Conservation (phyloP, 1,140 invertebrate genomes). For the Diprion similis region DNA sequence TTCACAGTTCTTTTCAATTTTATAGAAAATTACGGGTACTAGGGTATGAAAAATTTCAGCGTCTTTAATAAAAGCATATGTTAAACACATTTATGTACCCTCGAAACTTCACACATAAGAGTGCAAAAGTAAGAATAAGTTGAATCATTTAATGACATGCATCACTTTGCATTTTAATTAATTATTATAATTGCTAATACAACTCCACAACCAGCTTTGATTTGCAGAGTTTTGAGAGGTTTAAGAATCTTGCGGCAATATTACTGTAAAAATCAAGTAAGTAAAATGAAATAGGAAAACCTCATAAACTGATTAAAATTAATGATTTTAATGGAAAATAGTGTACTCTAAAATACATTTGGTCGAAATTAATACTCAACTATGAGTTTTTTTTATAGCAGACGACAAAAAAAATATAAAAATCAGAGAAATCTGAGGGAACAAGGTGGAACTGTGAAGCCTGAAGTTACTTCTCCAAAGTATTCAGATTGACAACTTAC, state of each 20-base stretch:
- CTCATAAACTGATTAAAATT: too few relatives aligned
- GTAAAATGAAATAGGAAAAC: too few relatives aligned
- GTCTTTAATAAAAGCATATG: background rate
- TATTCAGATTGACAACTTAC: constrained; percentile 61
- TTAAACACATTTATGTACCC: too few relatives aligned
- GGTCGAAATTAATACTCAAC: constrained; percentile 15
- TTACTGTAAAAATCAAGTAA: too few relatives aligned
- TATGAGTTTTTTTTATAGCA: constrained; percentile 10
- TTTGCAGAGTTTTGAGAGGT: too few relatives aligned
- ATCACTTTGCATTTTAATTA: background rate
- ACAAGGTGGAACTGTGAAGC: background rate
- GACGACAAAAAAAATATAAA: constrained; percentile 14
- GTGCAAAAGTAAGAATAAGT: too few relatives aligned
- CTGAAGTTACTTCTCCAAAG: background rate
- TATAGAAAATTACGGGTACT: too few relatives aligned
- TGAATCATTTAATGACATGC: too few relatives aligned
- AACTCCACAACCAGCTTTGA: background rate
- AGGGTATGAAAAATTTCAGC: background rate
- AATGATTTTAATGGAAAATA: too few relatives aligned
- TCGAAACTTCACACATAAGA: too few relatives aligned
- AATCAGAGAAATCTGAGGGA: background rate
- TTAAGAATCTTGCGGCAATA: too few relatives aligned
- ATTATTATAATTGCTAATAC: background rate
- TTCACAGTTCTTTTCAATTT: background rate
- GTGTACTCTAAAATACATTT: too few relatives aligned